Base-by-base conservation (phyloP, 2,797 vertebrate genomes). In the Danionella dracula region DNA sequence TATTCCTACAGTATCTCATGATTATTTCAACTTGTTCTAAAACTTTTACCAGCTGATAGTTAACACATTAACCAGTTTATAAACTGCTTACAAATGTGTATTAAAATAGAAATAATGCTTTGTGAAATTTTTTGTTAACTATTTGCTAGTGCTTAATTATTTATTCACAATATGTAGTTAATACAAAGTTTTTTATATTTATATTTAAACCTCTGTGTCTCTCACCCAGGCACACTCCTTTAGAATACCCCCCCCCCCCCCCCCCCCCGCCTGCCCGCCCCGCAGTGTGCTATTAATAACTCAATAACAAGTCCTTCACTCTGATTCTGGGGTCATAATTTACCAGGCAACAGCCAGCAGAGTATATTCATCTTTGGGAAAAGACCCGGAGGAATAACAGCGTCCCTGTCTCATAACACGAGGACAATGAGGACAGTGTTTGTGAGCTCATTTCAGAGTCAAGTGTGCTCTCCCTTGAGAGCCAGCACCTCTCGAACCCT, bases 381-480 rank as follows among this genome's bases (percentile, higher is more conserved):
- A 57, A 66, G 44, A 57, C 64, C 64, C 51, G 2, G 29, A 66
- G 64, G 27, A 54, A 66, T 72, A 66, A 62, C 66, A 66, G 57
- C 31, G 40, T 44, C 50, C 35, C n/a, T 73, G 51, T 31, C 66
- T 54, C 31, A 69, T 51, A 66, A 56, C 35, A 57, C 11, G 34
- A 27, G 45, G 59, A 62, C 55, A 72, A 56, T 72, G 64, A 61
- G 8, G 38, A 37, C 63, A 38, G 46, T 70, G 20, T 57, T 29
- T 31, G 23, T 50, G 23, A 31, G 21, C n/a, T 27, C 23, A 8
- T 44, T 34, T 69, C 20, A 54, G 27, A 37, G 53, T 44, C 12
- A 19, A 55, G 40, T 20, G 29, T 58, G 10, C 85, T 81, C 84
- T 81, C 85, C 86, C 82, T 66, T 72, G 81, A 85, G 85, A 80